Evolutionary conservation across 2,888 invertebrate genomes (phyloP), one percentile per base, ranked within the genome.

Genomic region (Epinotia demarniana): DNA sequence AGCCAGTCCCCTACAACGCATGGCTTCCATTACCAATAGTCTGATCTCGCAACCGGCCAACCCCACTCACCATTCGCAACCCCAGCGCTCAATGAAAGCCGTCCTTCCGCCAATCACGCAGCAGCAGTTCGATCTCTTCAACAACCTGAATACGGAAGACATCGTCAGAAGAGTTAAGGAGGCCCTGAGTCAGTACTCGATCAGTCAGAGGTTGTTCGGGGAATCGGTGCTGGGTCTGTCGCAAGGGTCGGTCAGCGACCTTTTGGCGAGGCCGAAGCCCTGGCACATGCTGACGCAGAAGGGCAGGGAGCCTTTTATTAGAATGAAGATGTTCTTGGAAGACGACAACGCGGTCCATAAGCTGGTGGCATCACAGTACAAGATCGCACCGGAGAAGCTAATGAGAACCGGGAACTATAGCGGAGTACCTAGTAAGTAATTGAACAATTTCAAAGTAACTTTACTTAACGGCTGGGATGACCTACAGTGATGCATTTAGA

Each of bases 201-300:
- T 99, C 86, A 99, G 99, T 84, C 99, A 99, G 93, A 96, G 99
- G 81, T 95, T 99, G 67, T 99, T 99, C 87, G 99, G 99, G 11
- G 99, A 99, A 90, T 98, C 98, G 1, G 99, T 99, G n/a, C 95
- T 99, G 76, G 99, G 99, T 0, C 92, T 99, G 71, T 98, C 98
- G 1, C 99, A 99, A 90, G 99, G 99, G 55, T 99, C 99, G 5
- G 99, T 99, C 0, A 99, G 99, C 64, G 99, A 99, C 90, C 95
- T 99, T 60, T 94, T 99, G 79, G 99, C 99, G 33, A 94, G 99
- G 70, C 99, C 99, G 53, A 99, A 99, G 89, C 99, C 99, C 0
- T 99, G 99, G 99, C 98, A 99, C 88, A 99, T 99, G 99, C 95
- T 99, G 68, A 99, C 99, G 16, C 98, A 98, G 87, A 99, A 99